Base-by-base conservation (phyloP, 2,113 vertebrate genomes). In the Puffinus mauretanicus region DNA sequence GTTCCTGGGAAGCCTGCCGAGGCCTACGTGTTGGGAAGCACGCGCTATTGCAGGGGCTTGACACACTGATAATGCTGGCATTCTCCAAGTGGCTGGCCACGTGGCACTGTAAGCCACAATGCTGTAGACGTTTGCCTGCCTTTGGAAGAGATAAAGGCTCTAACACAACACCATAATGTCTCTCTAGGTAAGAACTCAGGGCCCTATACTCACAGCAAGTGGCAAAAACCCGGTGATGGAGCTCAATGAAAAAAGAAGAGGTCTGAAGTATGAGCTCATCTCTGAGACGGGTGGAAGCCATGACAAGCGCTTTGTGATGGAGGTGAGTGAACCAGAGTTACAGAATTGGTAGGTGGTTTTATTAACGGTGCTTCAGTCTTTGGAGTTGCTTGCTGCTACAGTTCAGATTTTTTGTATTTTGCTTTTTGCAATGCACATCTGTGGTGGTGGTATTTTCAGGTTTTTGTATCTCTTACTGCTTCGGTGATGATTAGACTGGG, bases 141-240 rank as follows among this genome's bases (percentile, higher is more conserved):
- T 54, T 73, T 27, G n/a, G 38, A 60, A 27, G 58, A 72, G 32
- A 38, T 5, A 78, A 36, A 46, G 51, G 49, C 60, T 94, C 54
- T 91, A 57, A 87, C 77, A 27, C 78, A 80, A 78, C 36, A 21
- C 57, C 16, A 22, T 65, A 34, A 25, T 75, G 55, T 94, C 69
- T 94, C 80, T 83, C 17, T 94, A 99, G 99, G 99, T 99, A 96
- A 98, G 99, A 99, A 99, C 99, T 99, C 99, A 99, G 99, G 99
- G 99, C 97, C 99, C 99, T 93, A 99, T 99, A 86, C 99, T 99
- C 97, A 99, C 99, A 66, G 99, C 99, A 38, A 99, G 99, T 78
- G 99, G 99, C 90, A 99, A 99, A 98, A 99, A 99, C 96, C 99
- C 99, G 0, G 99, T 99, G 91, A 99, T 99, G 99, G 99, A 99